A percentile compares a stretch with the other conserved stretches of the same genome.
Evolutionary conservation across 2,113 vertebrate species (phyloP).

Genomic region (Gyps fulvus): DNA sequence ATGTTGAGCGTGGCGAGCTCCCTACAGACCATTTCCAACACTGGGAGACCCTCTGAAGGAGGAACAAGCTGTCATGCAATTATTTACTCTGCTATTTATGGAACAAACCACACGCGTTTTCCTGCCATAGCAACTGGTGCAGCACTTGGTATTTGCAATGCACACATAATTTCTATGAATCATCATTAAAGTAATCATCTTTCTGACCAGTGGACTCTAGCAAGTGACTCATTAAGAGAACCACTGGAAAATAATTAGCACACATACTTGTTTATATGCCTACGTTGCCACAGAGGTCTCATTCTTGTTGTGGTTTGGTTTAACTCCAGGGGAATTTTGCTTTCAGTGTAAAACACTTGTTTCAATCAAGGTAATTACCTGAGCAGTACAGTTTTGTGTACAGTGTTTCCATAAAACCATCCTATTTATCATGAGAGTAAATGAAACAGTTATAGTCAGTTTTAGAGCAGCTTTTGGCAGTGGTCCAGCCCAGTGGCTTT

Average conservation of each 20-base stretch:
- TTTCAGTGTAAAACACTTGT: conserved; percentile 46
- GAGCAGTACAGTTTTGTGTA: conserved; percentile 32
- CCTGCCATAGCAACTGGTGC: conserved; percentile 31
- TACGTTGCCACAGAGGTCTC: neutral
- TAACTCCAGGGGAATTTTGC: conserved; percentile 43
- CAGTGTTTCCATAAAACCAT: conserved; percentile 23
- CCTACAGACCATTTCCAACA: neutral
- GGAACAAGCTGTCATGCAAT: neutral
- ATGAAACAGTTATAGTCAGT: neutral
- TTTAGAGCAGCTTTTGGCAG: conserved; percentile 14
- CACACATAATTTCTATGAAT: conserved; percentile 27
- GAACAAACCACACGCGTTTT: neutral
- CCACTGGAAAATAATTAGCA: conserved; percentile 44
- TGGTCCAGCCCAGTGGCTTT: neutral
- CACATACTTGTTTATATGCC: neutral
- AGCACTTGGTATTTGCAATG: neutral
- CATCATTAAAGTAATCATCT: conserved; percentile 48
- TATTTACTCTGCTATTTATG: conserved; percentile 42
- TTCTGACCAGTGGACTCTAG: conserved; percentile 39
- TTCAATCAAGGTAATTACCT: conserved; percentile 60
- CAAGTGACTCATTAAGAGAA: conserved; percentile 47
- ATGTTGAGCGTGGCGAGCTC: accelerated
- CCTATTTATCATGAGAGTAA: conserved; percentile 22
- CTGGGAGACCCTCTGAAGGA: neutral
- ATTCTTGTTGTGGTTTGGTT: neutral